Conservation (phyloP, 2,113 vertebrate species). For the Mola mola region DNA sequence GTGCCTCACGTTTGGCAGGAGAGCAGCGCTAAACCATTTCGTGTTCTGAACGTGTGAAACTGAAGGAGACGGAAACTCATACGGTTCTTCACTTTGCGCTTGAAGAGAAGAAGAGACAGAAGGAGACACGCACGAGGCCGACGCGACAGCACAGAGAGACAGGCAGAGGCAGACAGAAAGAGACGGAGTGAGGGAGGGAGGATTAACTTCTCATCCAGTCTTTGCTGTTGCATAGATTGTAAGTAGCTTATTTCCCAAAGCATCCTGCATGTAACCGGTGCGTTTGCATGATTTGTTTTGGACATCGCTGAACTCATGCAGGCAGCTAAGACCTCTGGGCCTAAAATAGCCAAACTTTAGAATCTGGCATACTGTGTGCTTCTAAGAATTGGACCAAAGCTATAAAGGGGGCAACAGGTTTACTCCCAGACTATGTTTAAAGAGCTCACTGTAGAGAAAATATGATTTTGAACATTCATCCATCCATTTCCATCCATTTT, state of each 20-base stretch:
- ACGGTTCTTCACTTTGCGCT: background rate
- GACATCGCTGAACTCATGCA: slow-evolving; percentile 57
- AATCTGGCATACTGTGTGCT: slow-evolving; percentile 33
- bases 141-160: background rate
- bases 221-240: slow-evolving; percentile 78
- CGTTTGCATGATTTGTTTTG: slow-evolving; percentile 72
- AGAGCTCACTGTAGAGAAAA: no score
- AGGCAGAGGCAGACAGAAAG: background rate
- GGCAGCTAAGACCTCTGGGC: slow-evolving; percentile 58
- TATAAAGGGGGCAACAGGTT: slow-evolving; percentile 35
- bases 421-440: no score
- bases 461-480: no score
- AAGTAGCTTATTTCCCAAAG: slow-evolving; percentile 82
- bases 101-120: slow-evolving; percentile 11
- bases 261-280: slow-evolving; percentile 68
- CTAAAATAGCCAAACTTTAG: slow-evolving; percentile 57
- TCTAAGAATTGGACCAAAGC: no score
- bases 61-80: no score
- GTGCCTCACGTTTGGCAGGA: slow-evolving; percentile 29
- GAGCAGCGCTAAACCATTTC: slow-evolving; percentile 4
- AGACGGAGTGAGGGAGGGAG: slow-evolving; percentile 44
- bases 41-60: no score
- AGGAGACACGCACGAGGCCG: no score
- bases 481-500: no score
- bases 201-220: slow-evolving; percentile 81